Conservation (phyloP, 2,888 invertebrate genomes). For the Physocephala rufipes region DNA sequence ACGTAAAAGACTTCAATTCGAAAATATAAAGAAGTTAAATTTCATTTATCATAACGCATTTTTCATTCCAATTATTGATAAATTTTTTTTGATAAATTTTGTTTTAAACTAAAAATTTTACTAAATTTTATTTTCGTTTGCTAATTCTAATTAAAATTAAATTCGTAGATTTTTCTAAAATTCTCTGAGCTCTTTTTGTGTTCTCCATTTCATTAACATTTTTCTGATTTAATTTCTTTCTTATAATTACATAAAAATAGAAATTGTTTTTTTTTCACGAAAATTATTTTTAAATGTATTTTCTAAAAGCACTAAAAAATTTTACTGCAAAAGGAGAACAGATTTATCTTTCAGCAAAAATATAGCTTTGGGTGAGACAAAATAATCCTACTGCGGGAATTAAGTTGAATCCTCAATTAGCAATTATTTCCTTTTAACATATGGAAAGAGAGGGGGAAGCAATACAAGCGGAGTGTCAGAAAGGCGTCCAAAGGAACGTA, state of each 20-base stretch:
- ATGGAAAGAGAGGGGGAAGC: constrained; percentile 39
- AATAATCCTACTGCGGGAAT: constrained; percentile 52
- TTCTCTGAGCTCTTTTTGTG: not conserved
- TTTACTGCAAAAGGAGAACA: constrained; percentile 43
- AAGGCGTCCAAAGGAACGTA: not conserved
- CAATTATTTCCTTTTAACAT: constrained; percentile 51
- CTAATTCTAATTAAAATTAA: no score
- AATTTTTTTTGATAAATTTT: no score
- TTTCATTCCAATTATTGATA: no score
- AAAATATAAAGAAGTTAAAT: no score
- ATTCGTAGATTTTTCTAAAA: not conserved
- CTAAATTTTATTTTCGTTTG: no score
- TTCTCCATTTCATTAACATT: not conserved
- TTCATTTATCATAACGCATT: no score
- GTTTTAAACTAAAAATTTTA: no score
- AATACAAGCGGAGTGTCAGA: constrained; percentile 26
- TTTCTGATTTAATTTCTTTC: not conserved
- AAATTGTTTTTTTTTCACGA: not conserved
- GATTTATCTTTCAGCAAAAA: no score
- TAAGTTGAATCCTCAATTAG: constrained; percentile 55
- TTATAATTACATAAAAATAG: not conserved
- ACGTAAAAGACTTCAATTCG: no score
- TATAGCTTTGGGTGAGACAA: constrained; percentile 52
- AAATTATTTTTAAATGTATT: no score
- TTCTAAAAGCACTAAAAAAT: no score